phyloP scores from a whole-genome alignment of 2,797 vertebrate species.

The Phataginus tetradactyla region DNA sequence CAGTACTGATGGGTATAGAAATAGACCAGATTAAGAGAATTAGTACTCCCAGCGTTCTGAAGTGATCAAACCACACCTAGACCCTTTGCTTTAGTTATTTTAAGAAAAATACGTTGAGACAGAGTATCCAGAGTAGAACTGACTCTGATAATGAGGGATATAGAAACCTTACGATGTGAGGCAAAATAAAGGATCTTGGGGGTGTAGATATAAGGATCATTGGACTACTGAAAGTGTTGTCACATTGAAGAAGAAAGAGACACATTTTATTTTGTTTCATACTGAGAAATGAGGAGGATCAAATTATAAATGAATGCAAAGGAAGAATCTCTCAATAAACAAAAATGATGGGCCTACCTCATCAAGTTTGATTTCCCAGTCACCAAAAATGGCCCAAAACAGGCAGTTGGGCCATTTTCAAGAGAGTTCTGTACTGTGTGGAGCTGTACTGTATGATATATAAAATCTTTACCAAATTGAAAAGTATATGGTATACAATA shows the following conservation, averaged over 20 bases:
- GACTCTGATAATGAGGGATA: background rate
- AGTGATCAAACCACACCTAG: background rate
- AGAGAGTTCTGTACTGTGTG: background rate
- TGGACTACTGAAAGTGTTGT: background rate
- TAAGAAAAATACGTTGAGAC: conserved; percentile 5
- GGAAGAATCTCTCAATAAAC: background rate
- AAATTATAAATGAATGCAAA: conserved; percentile 7
- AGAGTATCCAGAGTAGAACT: background rate
- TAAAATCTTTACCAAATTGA: conserved; percentile 12
- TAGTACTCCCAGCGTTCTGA: background rate
- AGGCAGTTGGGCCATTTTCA: background rate
- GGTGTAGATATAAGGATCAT: background rate
- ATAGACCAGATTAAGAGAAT: background rate
- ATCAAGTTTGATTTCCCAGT: background rate
- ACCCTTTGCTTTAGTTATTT: conserved; percentile 35
- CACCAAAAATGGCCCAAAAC: background rate
- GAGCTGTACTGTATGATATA: background rate
- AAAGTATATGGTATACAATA: background rate
- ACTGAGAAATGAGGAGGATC: background rate
- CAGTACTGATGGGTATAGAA: background rate
- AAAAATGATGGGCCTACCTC: background rate
- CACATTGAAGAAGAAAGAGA: background rate
- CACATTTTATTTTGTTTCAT: background rate
- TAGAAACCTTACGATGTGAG: background rate
- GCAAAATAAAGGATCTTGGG: background rate